A percentile compares a stretch with the other conserved stretches of the same genome.
Evolutionary conservation across 2,797 vertebrate genomes (phyloP).

Genomic region (Gymnoscopelus braueri): DNA sequence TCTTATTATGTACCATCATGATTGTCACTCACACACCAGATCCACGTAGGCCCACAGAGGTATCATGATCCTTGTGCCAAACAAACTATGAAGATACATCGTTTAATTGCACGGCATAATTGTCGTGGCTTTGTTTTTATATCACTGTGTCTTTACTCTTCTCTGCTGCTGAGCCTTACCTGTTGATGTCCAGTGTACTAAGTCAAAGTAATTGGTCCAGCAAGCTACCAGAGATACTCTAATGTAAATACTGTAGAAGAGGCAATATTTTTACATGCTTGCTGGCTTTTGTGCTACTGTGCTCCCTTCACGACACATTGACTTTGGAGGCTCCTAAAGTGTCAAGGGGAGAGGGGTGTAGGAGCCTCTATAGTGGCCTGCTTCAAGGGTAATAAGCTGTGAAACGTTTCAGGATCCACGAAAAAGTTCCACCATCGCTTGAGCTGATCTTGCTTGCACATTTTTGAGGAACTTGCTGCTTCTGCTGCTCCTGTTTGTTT

Average conservation of each 20-base stretch:
- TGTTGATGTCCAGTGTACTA: background rate
- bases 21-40: conserved; percentile 23
- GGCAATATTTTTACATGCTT: conserved; percentile 7
- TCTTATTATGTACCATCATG: conserved; percentile 50
- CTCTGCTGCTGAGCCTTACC: conserved; percentile 21
- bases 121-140: conserved; percentile 29
- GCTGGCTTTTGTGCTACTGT: background rate
- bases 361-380: too few relatives aligned
- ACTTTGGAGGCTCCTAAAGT: too few relatives aligned
- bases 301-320: too few relatives aligned
- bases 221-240: background rate
- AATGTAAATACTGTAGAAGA: conserved; percentile 10
- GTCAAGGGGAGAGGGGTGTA: too few relatives aligned
- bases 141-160: background rate
- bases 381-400: too few relatives aligned
- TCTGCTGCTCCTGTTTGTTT: background rate
- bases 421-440: too few relatives aligned
- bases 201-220: background rate
- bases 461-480: background rate
- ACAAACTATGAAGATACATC: conserved; percentile 58
- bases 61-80: conserved; percentile 69
- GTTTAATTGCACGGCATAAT: conserved; percentile 14
- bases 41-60: conserved; percentile 30
- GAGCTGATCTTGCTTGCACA: too few relatives aligned
- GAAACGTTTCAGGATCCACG: too few relatives aligned